These are phyloP conservation scores for Volucella inanis DNA, from an alignment of 2,888 invertebrate genomes.

Conservation along the genomic window DNA sequence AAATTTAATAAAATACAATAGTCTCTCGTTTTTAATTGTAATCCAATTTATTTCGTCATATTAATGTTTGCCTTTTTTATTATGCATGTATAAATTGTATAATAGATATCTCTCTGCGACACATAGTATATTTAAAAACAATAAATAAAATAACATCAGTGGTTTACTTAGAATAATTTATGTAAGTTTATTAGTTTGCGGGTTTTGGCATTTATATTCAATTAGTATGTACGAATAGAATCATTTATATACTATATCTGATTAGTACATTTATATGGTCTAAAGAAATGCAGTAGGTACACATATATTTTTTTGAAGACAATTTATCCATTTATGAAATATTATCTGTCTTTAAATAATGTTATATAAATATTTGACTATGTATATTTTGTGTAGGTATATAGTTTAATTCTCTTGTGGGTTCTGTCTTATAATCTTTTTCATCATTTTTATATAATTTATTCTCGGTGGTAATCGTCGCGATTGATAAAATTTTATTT, in stretches of 20 bases:
- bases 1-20: slow-evolving; percentile 2
- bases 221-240: slow-evolving; percentile 12
- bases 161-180: slow-evolving; percentile 15
- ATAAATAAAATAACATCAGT: slow-evolving; percentile 34
- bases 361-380: slow-evolving; percentile 37
- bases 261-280: slow-evolving; percentile 43
- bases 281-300: slow-evolving; percentile 51
- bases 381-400: slow-evolving; percentile 27
- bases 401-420: neutral
- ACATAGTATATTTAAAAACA: slow-evolving; percentile 34
- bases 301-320: slow-evolving; percentile 20
- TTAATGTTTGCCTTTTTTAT: slow-evolving; percentile 25
- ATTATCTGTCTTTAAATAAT: slow-evolving; percentile 7
- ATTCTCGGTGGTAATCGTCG: slow-evolving; percentile 69
- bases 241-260: slow-evolving; percentile 7
- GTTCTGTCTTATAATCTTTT: slow-evolving; percentile 14
- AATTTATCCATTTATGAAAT: slow-evolving; percentile 6
- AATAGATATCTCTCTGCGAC: slow-evolving; percentile 53
- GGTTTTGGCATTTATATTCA: slow-evolving; percentile 45
- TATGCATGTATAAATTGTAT: slow-evolving; percentile 65
- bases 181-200: slow-evolving; percentile 1
- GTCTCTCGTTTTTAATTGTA: slow-evolving; percentile 40
- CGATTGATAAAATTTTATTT: slow-evolving; percentile 68
- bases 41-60: slow-evolving; percentile 59
- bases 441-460: slow-evolving; percentile 32